Base-by-base conservation (phyloP, 2,113 vertebrate species). In the Phyllopteryx taeniolatus region DNA sequence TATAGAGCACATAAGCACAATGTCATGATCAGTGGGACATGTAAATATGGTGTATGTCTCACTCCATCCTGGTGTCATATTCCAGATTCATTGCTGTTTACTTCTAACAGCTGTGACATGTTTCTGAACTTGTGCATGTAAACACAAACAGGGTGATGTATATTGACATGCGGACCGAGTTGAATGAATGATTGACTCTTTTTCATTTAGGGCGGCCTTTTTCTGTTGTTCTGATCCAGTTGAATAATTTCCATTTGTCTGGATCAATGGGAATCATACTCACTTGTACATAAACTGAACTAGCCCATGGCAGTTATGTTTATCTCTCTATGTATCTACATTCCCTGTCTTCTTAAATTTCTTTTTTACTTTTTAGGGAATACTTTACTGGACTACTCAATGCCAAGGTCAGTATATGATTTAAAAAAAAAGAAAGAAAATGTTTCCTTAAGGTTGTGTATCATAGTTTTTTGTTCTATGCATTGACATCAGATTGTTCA, bases 401-500 rank as follows among this genome's bases (percentile, higher is more conserved):
- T 51, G 43, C 22, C 15, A 22, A 66, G n/a, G 67, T 72, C 63
- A 47, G 27, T 31, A 72, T 17, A 61, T 54, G 3, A 53, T 75
- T 22, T 11, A 10, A 56, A 22, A 56, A 56, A 54, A 54, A 54
- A 31, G 51, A 64, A 60, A 20, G 11, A 61, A 64, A 65, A 44
- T 57, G 17, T 74, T 67, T 73, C 59, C 49, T 43, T 31, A n/a
- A 10, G 71, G 53, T 57, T 53, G 61, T 60, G 65, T 49, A 17
- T 73, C 70, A 49, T 13, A 66, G 43, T 69, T 15, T 69, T 78
- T 68, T 74, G 70, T 79, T 82, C 85, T 81, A 83, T 86, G 84
- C 84, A 82, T 76, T 63, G 67, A 59, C 57, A 67, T 79, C 15
- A 39, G 43, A 66, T 64, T 14, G 49, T 77, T 63, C 9, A 17